Base-by-base conservation (phyloP, 1,140 invertebrate species). In the Homalodisca vitripennis region DNA sequence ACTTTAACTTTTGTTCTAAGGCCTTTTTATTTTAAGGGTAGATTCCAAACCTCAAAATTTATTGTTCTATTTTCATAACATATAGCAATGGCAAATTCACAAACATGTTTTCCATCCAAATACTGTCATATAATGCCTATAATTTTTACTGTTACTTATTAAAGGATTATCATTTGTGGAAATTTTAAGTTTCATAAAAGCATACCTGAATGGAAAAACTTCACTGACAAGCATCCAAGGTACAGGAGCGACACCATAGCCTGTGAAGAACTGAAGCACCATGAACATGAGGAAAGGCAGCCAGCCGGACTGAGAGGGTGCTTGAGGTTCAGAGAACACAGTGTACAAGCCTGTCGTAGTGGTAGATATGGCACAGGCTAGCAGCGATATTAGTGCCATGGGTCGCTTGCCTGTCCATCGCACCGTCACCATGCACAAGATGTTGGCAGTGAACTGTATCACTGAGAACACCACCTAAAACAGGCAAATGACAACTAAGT, bases 361-460 rank as follows among this genome's bases (percentile, higher is more conserved):
- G 46, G 72, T 70, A 1, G 70, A 74, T 51, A 77, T 65, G 0
- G 75, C 48, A 31, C 73, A 75, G 2, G 62, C 60, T 1, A 71
- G 63, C 14, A 78, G 72, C 26, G 82, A 78, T 13, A 70, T 10
- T 1, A 79, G 67, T 22, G 70, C 73, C 2, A 80, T 66, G 14
- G 77, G 65, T 47, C 81, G 66, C 67, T 81, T 76, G 66, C 82
- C 79, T 34, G 80, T 66, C 48, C 51, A 71, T 0, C 70, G 70
- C 13, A 73, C 72, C 30, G 67, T 55, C 10, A 73, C 55, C 55
- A 71, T 72, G 46, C 72, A 70, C 24, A 71, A 30, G 13, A 74
- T 57, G n/a, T 53, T 72, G 14, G 68, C 72, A 6, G 24, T 2
- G 26, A 74, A 73, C 3, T 60, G 67, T 17, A 73, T 60, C 13